These are phyloP conservation scores for Atethmia centrago DNA, from an alignment of 2,888 invertebrate genomes.

Conservation along the genomic window DNA sequence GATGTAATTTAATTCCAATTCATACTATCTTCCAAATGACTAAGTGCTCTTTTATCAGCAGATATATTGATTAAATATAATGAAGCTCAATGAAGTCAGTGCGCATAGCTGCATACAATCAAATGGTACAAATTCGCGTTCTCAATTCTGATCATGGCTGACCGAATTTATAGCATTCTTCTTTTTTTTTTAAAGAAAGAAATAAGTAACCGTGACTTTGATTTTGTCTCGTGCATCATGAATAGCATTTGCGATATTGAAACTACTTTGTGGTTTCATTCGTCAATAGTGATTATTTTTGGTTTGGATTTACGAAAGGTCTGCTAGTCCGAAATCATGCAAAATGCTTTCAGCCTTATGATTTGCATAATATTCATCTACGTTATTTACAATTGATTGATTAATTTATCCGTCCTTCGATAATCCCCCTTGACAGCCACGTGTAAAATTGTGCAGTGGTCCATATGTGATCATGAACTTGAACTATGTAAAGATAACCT, in stretches of 20 bases:
- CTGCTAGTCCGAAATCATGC: neutral
- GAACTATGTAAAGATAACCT: neutral
- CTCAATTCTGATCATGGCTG: conserved; percentile 45
- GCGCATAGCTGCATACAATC: conserved; percentile 13
- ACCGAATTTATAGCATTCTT: conserved; percentile 41
- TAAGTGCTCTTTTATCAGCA: neutral
- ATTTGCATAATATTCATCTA: neutral
- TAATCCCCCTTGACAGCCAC: neutral
- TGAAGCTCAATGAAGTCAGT: conserved; percentile 14
- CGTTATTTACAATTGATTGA: neutral
- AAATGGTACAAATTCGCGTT: conserved; percentile 32
- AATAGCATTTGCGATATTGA: neutral
- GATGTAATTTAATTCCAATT: too few species aligned
- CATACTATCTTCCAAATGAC: neutral
- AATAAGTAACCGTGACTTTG: conserved; percentile 13
- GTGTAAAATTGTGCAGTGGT: conserved; percentile 3
- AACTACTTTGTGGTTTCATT: neutral
- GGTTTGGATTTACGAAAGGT: neutral
- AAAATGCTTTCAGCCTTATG: neutral
- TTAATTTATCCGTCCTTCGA: neutral
- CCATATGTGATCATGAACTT: neutral
- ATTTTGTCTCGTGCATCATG: conserved; percentile 11
- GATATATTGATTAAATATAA: conserved; percentile 1
- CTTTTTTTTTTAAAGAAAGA: conserved; percentile 15
- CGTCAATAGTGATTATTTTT: neutral